A percentile compares a stretch with the other conserved stretches of the same genome.
Evolutionary conservation across 1,140 invertebrate species (phyloP).

Genomic region (Sycobia sp.): DNA sequence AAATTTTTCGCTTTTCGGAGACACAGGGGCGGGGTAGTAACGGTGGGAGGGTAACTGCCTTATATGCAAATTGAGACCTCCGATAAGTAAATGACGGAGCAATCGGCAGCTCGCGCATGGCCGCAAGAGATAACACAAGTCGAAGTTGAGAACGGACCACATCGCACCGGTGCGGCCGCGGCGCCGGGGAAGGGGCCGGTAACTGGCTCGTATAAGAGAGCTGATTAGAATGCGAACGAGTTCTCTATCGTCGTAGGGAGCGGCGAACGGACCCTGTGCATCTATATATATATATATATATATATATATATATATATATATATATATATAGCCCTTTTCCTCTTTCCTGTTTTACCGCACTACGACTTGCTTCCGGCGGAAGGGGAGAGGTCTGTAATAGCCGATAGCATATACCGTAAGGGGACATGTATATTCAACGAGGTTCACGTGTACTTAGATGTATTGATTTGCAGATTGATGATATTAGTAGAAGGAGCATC

Average conservation of each 20-base stretch:
- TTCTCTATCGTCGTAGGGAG: constrained; percentile 34
- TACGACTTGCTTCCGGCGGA: background rate
- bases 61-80: background rate
- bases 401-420: constrained; percentile 9
- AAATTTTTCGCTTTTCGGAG: no score
- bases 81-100: constrained; percentile 10
- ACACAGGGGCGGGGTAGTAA: no score
- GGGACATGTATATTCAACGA: no score
- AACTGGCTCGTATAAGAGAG: constrained; percentile 39
- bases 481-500: no score
- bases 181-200: no score
- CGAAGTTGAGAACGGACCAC: constrained; percentile 44
- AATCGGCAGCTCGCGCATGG: constrained; percentile 20
- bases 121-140: constrained; percentile 44
- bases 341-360: background rate
- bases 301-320: no score
- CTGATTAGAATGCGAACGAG: constrained; percentile 50
- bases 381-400: no score
- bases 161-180: no score
- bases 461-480: no score
- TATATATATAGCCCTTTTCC: background rate
- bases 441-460: no score
- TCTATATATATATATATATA: no score
- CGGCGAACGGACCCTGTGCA: background rate
- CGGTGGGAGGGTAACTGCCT: no score